phyloP scores from a whole-genome alignment of 2,113 vertebrate species.

The Bostrychus sinensis region DNA sequence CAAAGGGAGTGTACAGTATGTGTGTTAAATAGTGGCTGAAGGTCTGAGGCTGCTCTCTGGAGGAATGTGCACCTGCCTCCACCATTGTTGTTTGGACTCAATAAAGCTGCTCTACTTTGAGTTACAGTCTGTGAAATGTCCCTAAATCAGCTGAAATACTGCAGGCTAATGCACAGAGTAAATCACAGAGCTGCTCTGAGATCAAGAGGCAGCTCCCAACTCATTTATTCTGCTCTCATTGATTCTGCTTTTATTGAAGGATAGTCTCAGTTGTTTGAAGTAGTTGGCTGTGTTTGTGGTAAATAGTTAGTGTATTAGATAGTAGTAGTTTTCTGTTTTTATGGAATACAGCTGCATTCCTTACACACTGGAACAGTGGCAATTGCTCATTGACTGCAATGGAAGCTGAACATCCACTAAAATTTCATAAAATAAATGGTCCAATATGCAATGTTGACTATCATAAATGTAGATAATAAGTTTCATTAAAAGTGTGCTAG shows the following conservation, averaged over 20 bases:
- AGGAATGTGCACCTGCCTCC: conserved; percentile 74
- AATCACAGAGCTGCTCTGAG: neutral
- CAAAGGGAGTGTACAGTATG: conserved; percentile 63
- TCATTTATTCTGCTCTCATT: neutral
- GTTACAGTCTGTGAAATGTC: conserved; percentile 5
- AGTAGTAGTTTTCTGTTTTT: too few species aligned
- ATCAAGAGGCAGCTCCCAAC: neutral
- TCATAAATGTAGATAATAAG: too few species aligned
- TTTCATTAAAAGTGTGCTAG: too few species aligned
- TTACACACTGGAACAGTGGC: too few species aligned
- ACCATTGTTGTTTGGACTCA: conserved; percentile 27
- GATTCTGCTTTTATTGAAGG: too few species aligned
- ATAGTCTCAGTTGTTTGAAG: neutral
- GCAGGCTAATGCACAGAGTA: neutral
- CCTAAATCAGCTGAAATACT: conserved; percentile 11
- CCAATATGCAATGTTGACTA: neutral
- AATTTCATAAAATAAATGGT: too few species aligned
- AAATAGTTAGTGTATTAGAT: too few species aligned
- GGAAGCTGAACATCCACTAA: too few species aligned
- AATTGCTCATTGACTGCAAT: too few species aligned
- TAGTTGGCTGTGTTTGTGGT: too few species aligned
- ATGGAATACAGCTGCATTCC: too few species aligned
- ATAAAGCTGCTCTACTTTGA: conserved; percentile 12
- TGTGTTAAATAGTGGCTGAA: conserved; percentile 54
- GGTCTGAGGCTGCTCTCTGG: conserved; percentile 43